Base-by-base conservation (phyloP, 2,888 invertebrate genomes). In the Rhingia campestris region DNA sequence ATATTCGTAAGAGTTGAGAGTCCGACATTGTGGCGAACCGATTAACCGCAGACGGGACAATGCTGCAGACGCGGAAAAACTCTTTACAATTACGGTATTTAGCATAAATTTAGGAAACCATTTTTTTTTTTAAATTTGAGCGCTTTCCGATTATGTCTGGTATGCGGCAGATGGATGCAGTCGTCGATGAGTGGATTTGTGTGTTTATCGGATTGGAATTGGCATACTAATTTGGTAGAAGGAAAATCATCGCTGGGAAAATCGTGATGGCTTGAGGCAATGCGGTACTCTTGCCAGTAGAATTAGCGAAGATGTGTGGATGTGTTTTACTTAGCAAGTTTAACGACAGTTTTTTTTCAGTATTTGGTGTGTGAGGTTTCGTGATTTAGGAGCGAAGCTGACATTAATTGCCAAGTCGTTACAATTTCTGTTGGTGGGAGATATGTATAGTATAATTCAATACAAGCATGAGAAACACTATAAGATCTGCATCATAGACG, bases 191-290 rank as follows among this genome's bases (percentile, higher is more conserved):
- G 67, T 51, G 67, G 53, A 67, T 54, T 74, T 74, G 67, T 56
- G 41, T 67, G 49, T 74, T 81, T 54, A 69, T 69, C 69, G 10
- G 70, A 64, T 81, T 64, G 39, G 22, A 81, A 49, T 67, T 80
- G 59, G 67, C 59, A 47, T 54, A 45, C 61, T n/a, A 35, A 61
- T 53, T 61, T 54, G 67, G 56, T 32, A 5, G 59, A 53, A 64
- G 58, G 22, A 45, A 67, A 63, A 51, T 2, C 22, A 2, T 54
- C 9, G 6, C 37, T 7, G 53, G 35, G 43, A 63, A 75, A 63
- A 58, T 37, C 81, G 70, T 81, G 81, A 76, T 64, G 47, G 32
- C 64, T 35, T 32, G 3, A 30, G 69, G 81, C 39, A 2, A 12
- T 7, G 33, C 6, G 0, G 4, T 4, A 4, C 22, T 69, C 30